These are phyloP conservation scores for Formica aserva DNA, from an alignment of 2,888 invertebrate genomes.

Conservation along the genomic window DNA sequence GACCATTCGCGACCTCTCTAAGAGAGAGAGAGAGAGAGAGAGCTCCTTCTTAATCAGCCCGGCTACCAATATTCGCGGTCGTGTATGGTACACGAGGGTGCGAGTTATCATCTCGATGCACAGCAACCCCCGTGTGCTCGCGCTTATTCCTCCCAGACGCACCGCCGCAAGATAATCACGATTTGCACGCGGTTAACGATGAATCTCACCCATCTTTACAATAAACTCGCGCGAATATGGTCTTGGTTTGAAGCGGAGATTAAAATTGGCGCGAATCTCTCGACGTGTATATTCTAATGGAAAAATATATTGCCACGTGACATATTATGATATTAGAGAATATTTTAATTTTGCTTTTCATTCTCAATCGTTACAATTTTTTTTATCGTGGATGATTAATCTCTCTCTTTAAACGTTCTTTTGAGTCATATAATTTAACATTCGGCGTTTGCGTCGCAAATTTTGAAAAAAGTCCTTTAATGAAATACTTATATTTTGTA, in stretches of 20 bases:
- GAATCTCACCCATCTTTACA: slow-evolving; percentile 37
- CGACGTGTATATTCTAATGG: background rate
- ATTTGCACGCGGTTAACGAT: slow-evolving; percentile 50
- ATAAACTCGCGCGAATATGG: slow-evolving; percentile 22
- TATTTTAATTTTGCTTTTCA: background rate
- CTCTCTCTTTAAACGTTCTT: background rate
- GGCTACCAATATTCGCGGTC: slow-evolving; percentile 44
- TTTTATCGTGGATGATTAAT: background rate
- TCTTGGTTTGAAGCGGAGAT: background rate
- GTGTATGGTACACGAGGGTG: slow-evolving; percentile 51
- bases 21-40: background rate
- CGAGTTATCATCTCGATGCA: slow-evolving; percentile 55
- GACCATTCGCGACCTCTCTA: slow-evolving; percentile 41
- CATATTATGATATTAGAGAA: background rate
- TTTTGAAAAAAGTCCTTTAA: slow-evolving; percentile 13
- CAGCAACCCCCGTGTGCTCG: slow-evolving; percentile 27
- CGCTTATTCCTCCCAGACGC: slow-evolving; percentile 49
- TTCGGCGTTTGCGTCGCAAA: slow-evolving; percentile 5
- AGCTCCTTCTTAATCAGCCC: slow-evolving; percentile 47
- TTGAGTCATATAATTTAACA: background rate
- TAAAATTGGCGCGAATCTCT: slow-evolving; percentile 5
- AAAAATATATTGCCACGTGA: background rate
- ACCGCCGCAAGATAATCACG: slow-evolving; percentile 58
- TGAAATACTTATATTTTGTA: slow-evolving; percentile 33
- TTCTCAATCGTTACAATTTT: background rate